Percentiles rank a stretch among this genome's conserved stretches.
These are phyloP conservation scores for Agonopterix subpropinquella DNA, from an alignment of 2,888 invertebrate genomes.

Conservation along the genomic window DNA sequence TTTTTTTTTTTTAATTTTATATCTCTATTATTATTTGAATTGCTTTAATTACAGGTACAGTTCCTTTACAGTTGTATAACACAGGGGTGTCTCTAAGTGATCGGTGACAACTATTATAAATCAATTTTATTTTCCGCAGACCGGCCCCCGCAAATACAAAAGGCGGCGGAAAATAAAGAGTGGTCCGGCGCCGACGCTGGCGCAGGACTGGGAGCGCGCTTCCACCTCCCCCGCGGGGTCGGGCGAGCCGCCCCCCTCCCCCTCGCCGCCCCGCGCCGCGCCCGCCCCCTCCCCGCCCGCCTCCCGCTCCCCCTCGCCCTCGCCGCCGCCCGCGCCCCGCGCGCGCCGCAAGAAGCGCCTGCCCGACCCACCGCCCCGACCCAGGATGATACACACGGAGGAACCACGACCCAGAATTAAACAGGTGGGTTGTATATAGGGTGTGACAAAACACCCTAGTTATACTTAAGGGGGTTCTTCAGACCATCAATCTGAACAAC, in stretches of 20 bases:
- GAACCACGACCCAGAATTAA: constrained; percentile 77
- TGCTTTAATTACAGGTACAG: no score
- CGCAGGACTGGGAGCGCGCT: constrained; percentile 22
- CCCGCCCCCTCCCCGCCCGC: constrained; percentile 25
- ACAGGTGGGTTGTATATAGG: constrained; percentile 55
- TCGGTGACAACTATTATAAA: no score
- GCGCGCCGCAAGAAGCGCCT: constrained; percentile 38
- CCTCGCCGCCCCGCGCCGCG: constrained; percentile 15
- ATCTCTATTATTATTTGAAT: no score
- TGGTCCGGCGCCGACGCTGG: constrained; percentile 27
- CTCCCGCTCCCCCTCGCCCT: constrained; percentile 15
- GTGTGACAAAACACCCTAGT: no score
- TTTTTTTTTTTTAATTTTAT: no score
- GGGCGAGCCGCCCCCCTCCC: constrained; percentile 61
- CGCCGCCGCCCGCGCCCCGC: constrained; percentile 13
- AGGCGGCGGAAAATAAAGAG: constrained; percentile 83
- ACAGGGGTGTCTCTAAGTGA: no score
- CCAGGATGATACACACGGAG: constrained; percentile 87
- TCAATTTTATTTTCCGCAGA: constrained; percentile 40
- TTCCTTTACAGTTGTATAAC: no score
- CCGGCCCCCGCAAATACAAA: constrained; percentile 87
- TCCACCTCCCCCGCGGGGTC: constrained; percentile 10
- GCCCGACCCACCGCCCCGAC: constrained; percentile 72
- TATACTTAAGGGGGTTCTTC: no score
- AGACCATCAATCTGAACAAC: no score